Evolutionary conservation across 2,797 vertebrate genomes (phyloP).

Genomic region (Sebastes jordani): DNA sequence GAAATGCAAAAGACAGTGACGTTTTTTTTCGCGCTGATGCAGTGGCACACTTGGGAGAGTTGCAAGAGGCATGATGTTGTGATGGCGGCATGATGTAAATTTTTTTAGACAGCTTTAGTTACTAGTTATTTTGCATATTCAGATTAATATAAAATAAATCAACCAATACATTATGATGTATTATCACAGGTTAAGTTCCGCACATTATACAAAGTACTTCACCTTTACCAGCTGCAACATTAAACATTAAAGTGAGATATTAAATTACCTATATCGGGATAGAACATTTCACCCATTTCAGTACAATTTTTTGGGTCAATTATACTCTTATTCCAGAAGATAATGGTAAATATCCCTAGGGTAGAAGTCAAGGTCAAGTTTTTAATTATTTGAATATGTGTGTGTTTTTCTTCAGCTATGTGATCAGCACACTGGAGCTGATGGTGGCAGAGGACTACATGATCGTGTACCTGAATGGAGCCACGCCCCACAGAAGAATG

Average conservation of each 20-base stretch:
- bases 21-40: background rate
- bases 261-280: no score
- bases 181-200: no score
- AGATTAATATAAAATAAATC: no score
- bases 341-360: background rate
- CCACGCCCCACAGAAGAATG: conserved; percentile 96
- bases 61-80: background rate
- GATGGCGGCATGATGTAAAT: background rate
- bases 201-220: no score
- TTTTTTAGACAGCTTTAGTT: no score
- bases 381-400: background rate
- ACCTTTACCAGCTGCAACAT: no score
- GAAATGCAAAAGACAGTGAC: no score
- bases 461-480: conserved; percentile 97
- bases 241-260: no score
- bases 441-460: conserved; percentile 99
- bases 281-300: no score
- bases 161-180: no score
- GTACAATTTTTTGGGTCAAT: background rate
- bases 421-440: conserved; percentile 97
- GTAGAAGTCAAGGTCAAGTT: background rate
- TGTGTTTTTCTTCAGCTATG: conserved; percentile 83
- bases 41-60: background rate
- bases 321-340: background rate
- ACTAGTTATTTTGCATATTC: no score